Conservation (phyloP, 2,113 vertebrate genomes). For the Melanerpes aurifrons region DNA sequence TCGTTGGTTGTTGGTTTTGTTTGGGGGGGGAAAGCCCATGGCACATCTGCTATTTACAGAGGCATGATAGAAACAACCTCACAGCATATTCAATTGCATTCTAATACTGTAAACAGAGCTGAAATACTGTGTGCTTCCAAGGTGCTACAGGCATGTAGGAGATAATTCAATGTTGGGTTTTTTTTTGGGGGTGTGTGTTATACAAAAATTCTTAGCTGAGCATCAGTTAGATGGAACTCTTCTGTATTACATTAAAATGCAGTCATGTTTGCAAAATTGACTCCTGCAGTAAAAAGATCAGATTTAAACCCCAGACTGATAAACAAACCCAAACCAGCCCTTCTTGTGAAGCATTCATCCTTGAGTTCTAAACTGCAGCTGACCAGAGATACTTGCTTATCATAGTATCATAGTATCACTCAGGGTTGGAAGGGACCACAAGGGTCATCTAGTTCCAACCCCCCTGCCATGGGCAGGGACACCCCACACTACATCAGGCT, state of each 20-base stretch:
- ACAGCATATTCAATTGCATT: neutral
- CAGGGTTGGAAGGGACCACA: too few species aligned
- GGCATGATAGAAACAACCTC: neutral
- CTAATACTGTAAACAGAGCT: neutral
- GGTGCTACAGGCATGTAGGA: neutral
- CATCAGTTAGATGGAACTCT: neutral
- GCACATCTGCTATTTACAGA: neutral
- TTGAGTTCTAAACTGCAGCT: constrained; percentile 8
- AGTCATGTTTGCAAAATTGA: neutral
- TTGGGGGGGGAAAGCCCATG: too few species aligned
- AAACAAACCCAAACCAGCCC: neutral
- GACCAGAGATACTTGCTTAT: neutral
- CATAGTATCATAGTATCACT: too few species aligned
- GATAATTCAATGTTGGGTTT: neutral
- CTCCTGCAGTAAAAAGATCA: neutral
- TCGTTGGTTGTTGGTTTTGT: neutral
- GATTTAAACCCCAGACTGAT: neutral
- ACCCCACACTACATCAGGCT: too few species aligned
- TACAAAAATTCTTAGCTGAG: neutral
- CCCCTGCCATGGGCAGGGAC: too few species aligned
- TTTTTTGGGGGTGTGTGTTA: neutral
- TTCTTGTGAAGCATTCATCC: neutral
- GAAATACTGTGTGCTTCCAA: neutral
- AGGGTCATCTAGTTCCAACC: too few species aligned
- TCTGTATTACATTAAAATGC: neutral